These are phyloP conservation scores for Zoanthus solanderi DNA, from an alignment of 92 coral and sea anemone species.

Conservation along the genomic window DNA sequence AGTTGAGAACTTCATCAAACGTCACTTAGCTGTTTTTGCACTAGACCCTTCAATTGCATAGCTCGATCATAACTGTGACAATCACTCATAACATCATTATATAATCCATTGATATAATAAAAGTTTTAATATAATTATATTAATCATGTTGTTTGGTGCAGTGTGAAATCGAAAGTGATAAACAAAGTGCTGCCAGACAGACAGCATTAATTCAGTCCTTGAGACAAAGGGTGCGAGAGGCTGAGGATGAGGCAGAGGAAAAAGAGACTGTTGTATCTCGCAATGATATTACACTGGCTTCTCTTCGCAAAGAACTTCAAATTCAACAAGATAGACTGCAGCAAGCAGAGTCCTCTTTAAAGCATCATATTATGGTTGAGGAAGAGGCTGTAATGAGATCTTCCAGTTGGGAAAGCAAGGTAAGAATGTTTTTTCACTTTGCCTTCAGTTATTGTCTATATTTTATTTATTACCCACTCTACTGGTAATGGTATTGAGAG, in stretches of 20 bases:
- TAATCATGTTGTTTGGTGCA: constrained; percentile 20
- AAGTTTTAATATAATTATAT: too few species aligned
- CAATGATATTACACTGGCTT: constrained; percentile 88
- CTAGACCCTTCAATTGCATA: too few species aligned
- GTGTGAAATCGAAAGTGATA: constrained; percentile 97
- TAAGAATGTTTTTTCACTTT: background rate
- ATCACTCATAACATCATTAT: too few species aligned
- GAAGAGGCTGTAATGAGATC: constrained; percentile 89
- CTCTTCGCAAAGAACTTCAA: constrained; percentile 90
- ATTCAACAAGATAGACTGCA: constrained; percentile 88
- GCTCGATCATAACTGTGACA: too few species aligned
- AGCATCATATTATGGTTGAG: constrained; percentile 87
- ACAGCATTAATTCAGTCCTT: constrained; percentile 91
- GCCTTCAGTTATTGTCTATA: too few species aligned
- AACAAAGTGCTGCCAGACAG: constrained; percentile 94
- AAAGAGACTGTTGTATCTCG: constrained; percentile 93
- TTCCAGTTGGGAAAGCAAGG: constrained; percentile 91
- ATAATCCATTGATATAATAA: too few species aligned
- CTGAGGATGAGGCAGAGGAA: constrained; percentile 87
- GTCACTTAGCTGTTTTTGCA: too few species aligned
- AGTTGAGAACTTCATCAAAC: too few species aligned
- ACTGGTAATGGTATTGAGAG: too few species aligned
- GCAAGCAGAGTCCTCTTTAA: constrained; percentile 89
- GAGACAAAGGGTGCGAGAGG: constrained; percentile 94
- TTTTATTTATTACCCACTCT: too few species aligned